Evolutionary conservation across 2,113 vertebrate species (phyloP).

Genomic region (Suncus etruscus): DNA sequence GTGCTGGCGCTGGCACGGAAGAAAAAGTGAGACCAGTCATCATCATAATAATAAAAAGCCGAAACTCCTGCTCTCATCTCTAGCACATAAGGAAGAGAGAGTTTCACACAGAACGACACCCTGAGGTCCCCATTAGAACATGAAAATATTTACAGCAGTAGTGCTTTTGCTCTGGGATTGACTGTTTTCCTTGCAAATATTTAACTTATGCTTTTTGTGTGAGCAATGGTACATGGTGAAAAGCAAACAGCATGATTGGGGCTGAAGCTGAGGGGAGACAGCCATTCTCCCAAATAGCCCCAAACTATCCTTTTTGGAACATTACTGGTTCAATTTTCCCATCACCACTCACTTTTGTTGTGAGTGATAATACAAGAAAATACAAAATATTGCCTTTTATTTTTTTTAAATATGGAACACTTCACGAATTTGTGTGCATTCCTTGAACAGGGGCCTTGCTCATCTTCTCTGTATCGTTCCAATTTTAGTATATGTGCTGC

Average conservation of each 20-base stretch:
- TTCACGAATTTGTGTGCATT: too few species aligned
- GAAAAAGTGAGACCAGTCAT: constrained; percentile 39
- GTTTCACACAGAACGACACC: constrained; percentile 53
- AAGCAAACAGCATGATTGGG: constrained; percentile 1
- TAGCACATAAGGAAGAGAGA: constrained; percentile 32
- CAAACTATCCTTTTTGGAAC: not conserved
- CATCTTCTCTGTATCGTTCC: too few species aligned
- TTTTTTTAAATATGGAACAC: not conserved
- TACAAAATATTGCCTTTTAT: not conserved
- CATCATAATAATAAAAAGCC: not conserved
- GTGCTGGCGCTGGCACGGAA: constrained; percentile 17
- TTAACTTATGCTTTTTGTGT: constrained; percentile 52
- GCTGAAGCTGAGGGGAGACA: not conserved
- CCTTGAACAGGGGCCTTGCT: too few species aligned
- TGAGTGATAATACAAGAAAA: not conserved
- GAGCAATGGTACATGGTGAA: not conserved
- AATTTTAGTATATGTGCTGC: too few species aligned
- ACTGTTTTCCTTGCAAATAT: constrained; percentile 65
- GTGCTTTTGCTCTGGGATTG: constrained; percentile 5
- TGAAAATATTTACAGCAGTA: constrained; percentile 50
- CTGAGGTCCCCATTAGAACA: constrained; percentile 60
- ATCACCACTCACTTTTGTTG: not conserved
- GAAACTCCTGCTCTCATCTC: constrained; percentile 18
- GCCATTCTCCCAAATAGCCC: not conserved
- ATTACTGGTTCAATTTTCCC: not conserved